Evolutionary conservation across 1,140 invertebrate species (phyloP), one percentile per base, ranked within the genome.

Genomic region (Drosophila pachea): DNA sequence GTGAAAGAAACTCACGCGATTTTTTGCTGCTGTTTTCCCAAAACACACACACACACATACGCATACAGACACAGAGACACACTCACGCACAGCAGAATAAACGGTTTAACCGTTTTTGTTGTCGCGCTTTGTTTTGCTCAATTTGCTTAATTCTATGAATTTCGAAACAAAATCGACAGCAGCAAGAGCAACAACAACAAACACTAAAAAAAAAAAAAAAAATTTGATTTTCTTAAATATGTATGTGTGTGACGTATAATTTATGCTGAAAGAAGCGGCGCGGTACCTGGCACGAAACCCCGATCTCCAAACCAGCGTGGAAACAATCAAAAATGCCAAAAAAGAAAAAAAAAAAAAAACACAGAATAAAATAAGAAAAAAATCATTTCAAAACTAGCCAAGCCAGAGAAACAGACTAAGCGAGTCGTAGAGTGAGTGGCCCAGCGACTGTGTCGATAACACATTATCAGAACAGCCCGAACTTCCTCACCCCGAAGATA

Each of bases 171-270:
- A 29, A 32, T 14, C 47, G 5, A 61, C 47, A 56, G 35, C 53
- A 70, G 65, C 67, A 69, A 52, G 22, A 22, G 22, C 22, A 22
- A 22, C 22, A 22, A 22, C 22, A 22, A 22, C 22, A 22, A 22
- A 22, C 22, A 22, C 40, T 36, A 53, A 35, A 66, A 74, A 76
- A 45, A 68, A 76, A 53, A 35, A 66, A 74, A 76, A 45, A 68
- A 76, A 79, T 76, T 83, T 83, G 76, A 70, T 83, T 78, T 83
- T 79, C 64, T 73, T 69, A 78, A 78, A 83, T 82, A 72, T 82
- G 67, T 82, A 64, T 74, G 29, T 58, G 32, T 60, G 49, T 47
- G 59, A 56, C 68, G 69, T 76, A 76, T 83, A 83, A 83, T 83
- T 83, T 83, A 83, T 83, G 79, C 79, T 84, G 66, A 84, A 78